phyloP scores from a whole-genome alignment of 2,113 vertebrate genomes.

The Puffinus mauretanicus region DNA sequence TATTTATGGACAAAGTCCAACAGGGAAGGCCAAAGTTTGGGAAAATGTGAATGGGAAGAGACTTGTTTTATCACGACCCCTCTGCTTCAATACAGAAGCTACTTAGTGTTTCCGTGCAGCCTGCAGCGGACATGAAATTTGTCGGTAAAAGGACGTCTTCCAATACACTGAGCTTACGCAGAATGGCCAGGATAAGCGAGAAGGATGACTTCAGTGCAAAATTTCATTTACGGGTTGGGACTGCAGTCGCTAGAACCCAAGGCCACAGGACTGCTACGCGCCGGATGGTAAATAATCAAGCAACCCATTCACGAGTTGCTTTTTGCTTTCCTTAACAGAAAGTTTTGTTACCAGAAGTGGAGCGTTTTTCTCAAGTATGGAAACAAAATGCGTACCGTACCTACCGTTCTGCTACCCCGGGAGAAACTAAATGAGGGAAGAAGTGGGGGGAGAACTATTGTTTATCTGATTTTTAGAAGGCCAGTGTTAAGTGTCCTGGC shows the following conservation, averaged over 20 bases:
- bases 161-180: too few species aligned
- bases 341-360: not conserved
- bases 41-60: not conserved
- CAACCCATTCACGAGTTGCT: fast-evolving
- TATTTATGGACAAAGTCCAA: not conserved
- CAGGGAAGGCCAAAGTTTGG: too few species aligned
- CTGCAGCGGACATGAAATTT: not conserved
- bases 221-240: fast-evolving
- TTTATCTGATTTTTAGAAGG: not conserved
- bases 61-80: not conserved
- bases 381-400: fast-evolving
- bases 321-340: not conserved
- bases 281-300: not conserved
- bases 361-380: not conserved
- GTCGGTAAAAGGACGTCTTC: not conserved
- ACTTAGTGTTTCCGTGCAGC: not conserved
- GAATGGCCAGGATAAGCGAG: fast-evolving
- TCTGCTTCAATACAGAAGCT: not conserved
- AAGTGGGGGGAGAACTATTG: fast-evolving
- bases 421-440: not conserved
- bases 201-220: not conserved
- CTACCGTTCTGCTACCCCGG: not conserved
- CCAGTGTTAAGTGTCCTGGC: not conserved
- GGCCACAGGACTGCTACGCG: not conserved
- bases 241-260: fast-evolving